Evolutionary conservation across 1,140 invertebrate genomes (phyloP).

Genomic region (Myzus persicae): DNA sequence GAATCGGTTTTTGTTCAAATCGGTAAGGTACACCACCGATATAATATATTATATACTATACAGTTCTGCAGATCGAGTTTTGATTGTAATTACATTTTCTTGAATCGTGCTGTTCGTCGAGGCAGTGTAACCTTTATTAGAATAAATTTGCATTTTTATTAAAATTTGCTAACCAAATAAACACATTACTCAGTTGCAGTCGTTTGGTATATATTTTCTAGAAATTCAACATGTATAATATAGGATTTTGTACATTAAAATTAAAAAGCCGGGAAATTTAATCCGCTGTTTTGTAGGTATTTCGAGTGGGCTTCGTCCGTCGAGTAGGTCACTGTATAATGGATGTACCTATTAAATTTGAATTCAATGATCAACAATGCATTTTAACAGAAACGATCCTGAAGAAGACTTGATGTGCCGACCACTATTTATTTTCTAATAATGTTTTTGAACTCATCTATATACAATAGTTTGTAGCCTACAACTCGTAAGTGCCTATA

Average conservation of each 20-base stretch:
- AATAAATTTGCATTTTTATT: slow-evolving; percentile 4
- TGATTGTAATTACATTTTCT: slow-evolving; percentile 2
- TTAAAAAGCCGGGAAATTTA: neutral
- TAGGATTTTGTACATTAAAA: neutral
- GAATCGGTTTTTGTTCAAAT: neutral
- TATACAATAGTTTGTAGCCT: too few species aligned
- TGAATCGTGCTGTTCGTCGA: neutral
- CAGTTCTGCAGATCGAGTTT: neutral
- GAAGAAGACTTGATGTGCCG: neutral
- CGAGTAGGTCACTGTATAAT: neutral
- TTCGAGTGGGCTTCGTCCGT: too few species aligned
- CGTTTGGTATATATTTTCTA: neutral
- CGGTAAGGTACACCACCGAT: neutral
- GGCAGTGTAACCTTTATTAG: neutral
- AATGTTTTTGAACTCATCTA: neutral
- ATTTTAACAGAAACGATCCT: too few species aligned
- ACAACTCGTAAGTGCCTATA: too few species aligned
- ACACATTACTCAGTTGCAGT: neutral
- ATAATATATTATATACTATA: neutral
- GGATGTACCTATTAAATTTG: neutral
- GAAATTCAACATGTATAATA: neutral
- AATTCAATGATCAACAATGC: neutral
- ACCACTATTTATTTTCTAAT: neutral
- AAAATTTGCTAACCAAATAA: neutral
- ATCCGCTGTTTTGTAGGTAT: too few species aligned